Evolutionary conservation across 2,888 invertebrate genomes (phyloP).

Genomic region (Salticus scenicus): DNA sequence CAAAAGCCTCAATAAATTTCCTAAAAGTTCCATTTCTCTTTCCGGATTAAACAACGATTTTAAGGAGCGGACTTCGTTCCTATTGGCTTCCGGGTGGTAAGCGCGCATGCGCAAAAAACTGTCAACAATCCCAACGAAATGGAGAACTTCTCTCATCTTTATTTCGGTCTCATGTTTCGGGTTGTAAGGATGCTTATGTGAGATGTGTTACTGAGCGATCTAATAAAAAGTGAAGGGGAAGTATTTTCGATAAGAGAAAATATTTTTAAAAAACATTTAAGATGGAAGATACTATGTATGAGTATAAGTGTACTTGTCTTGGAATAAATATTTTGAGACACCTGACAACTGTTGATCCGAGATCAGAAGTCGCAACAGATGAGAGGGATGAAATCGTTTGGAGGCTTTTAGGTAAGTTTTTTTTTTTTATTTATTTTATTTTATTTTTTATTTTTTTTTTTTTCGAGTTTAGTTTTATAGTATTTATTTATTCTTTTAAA

Average conservation of each 20-base stretch:
- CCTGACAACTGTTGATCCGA: neutral
- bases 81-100: conserved; percentile 23
- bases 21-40: conserved; percentile 1
- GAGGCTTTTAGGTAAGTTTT: neutral
- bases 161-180: neutral
- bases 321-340: neutral
- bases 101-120: conserved; percentile 27
- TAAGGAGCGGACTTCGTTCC: neutral
- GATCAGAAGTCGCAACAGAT: neutral
- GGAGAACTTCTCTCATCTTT: neutral
- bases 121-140: conserved; percentile 8
- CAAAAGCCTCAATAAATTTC: neutral
- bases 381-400: neutral
- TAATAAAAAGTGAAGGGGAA: too few species aligned
- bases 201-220: neutral
- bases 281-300: neutral
- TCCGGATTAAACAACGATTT: neutral
- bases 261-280: neutral
- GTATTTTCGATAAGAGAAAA: neutral
- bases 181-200: neutral
- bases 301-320: neutral
- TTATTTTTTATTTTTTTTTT: too few species aligned
- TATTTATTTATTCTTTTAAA: too few species aligned
- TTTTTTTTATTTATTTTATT: neutral
- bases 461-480: too few species aligned